Conservation (phyloP, 92 coral and sea anemone genomes). For the Palythoa grandiflora region DNA sequence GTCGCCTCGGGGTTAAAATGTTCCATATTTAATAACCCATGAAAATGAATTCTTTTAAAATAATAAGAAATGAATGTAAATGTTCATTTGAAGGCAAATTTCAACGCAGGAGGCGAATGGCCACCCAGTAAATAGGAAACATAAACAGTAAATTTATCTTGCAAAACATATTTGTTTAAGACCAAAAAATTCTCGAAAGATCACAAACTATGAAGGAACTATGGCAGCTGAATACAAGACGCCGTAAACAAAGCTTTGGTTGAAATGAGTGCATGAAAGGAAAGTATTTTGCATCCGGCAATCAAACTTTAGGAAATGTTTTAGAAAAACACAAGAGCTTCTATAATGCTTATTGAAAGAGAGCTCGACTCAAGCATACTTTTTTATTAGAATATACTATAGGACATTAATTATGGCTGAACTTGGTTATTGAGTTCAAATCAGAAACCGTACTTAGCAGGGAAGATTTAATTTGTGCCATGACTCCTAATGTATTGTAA, state of each 20-base stretch:
- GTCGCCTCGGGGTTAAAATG: constrained; percentile 52
- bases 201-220: background rate
- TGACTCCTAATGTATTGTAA: background rate
- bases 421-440: constrained; percentile 27
- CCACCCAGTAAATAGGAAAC: background rate
- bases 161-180: background rate
- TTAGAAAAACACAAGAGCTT: background rate
- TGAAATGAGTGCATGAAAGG: background rate
- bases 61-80: constrained; percentile 1
- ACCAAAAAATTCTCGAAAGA: background rate
- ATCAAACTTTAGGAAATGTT: background rate
- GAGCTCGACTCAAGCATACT: background rate
- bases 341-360: background rate
- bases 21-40: constrained; percentile 32
- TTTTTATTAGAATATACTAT: background rate
- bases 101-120: background rate
- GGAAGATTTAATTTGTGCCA: constrained; percentile 13
- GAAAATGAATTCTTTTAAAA: constrained; percentile 33
- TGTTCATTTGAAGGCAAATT: background rate
- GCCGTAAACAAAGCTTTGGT: constrained; percentile 16
- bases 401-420: constrained; percentile 28
- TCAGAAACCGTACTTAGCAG: constrained; percentile 13
- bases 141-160: background rate
- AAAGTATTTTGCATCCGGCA: background rate
- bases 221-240: constrained; percentile 23